These are phyloP conservation scores for Plotosus lineatus DNA, from an alignment of 2,113 vertebrate species.

Conservation along the genomic window DNA sequence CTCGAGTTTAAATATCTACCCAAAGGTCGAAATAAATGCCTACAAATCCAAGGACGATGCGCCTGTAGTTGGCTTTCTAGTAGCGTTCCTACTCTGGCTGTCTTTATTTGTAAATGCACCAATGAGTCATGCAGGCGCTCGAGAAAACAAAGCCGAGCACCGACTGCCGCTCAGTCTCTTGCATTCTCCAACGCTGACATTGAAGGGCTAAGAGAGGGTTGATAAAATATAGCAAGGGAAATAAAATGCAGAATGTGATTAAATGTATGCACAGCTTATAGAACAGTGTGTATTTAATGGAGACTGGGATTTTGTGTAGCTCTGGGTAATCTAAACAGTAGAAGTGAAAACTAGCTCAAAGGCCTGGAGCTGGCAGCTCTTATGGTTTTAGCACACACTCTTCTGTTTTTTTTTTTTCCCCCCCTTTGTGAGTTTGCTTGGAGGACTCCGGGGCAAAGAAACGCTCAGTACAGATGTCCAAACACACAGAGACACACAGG, in stretches of 20 bases:
- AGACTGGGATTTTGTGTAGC: constrained; percentile 20
- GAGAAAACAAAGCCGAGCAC: constrained; percentile 10
- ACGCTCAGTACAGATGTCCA: constrained; percentile 30
- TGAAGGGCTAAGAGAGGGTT: constrained; percentile 22
- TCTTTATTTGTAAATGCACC: constrained; percentile 5
- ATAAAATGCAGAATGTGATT: constrained; percentile 14
- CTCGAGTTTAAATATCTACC: not conserved
- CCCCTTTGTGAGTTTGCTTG: not conserved
- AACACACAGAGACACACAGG: not conserved
- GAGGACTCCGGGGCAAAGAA: not conserved
- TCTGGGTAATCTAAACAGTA: constrained; percentile 31
- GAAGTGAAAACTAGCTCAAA: constrained; percentile 1
- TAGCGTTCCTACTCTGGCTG: not conserved
- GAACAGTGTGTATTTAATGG: constrained; percentile 26
- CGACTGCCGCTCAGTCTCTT: not conserved
- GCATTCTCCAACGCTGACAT: not conserved
- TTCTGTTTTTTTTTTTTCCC: no score
- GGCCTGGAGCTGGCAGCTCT: constrained; percentile 7
- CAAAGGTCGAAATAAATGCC: not conserved
- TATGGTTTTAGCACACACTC: constrained; percentile 31
- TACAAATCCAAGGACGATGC: not conserved
- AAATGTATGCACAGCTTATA: constrained; percentile 13
- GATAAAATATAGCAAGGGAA: not conserved
- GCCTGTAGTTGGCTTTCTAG: not conserved
- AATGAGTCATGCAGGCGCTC: constrained; percentile 25